Conservation (phyloP, 2,797 vertebrate species). For the Lemur catta region DNA sequence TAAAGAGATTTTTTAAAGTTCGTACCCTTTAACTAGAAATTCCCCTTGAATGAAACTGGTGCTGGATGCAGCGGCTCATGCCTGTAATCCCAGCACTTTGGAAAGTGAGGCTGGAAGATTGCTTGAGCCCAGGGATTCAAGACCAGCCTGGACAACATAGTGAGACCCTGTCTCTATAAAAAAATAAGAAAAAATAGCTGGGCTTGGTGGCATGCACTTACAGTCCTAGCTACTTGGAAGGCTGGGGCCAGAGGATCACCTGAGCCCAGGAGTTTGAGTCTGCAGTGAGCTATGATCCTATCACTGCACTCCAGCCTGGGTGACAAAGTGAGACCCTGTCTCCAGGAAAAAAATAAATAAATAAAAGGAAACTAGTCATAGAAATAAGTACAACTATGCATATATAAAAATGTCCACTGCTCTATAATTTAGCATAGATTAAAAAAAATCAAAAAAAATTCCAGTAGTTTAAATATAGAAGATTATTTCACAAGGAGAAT, state of each 20-base stretch:
- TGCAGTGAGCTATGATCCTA: neutral
- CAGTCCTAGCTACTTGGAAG: neutral
- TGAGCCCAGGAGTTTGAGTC: neutral
- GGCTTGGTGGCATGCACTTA: too few relatives aligned
- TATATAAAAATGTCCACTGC: neutral
- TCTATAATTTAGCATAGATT: neutral
- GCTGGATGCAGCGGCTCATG: neutral
- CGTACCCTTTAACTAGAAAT: neutral
- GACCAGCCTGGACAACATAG: neutral
- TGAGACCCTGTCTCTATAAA: neutral
- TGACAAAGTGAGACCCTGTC: neutral
- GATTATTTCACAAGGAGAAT: neutral
- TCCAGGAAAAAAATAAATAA: neutral
- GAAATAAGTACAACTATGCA: neutral
- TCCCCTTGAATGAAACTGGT: neutral
- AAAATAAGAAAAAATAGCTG: neutral
- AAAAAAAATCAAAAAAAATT: neutral
- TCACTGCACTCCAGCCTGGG: neutral
- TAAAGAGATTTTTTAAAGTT: neutral
- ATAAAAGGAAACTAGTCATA: neutral
- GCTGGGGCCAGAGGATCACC: neutral
- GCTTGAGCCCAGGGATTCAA: neutral
- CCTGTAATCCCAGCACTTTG: neutral
- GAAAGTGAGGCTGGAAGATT: neutral
- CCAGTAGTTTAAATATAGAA: neutral